phyloP scores from a whole-genome alignment of 2,113 vertebrate species.

The Gymnobelideus leadbeateri region DNA sequence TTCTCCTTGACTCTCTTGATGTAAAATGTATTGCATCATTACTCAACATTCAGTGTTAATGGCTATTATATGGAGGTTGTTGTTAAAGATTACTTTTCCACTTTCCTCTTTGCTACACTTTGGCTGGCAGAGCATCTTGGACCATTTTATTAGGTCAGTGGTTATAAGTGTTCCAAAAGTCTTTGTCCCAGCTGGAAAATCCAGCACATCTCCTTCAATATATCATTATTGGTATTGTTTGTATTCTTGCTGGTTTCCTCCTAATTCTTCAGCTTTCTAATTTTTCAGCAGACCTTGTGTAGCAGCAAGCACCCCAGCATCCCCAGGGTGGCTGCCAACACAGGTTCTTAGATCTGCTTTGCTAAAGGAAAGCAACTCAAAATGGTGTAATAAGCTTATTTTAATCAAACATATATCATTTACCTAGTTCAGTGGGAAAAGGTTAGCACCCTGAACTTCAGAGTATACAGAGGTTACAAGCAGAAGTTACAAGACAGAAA shows the following conservation, averaged over 20 bases:
- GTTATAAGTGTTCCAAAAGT: constrained; percentile 85
- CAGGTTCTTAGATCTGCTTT: too few relatives aligned
- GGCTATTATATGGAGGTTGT: constrained; percentile 85
- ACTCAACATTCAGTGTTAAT: constrained; percentile 75
- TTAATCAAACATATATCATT: too few relatives aligned
- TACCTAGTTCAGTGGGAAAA: too few relatives aligned
- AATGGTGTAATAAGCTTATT: too few relatives aligned
- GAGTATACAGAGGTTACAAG: too few relatives aligned
- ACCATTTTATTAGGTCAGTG: constrained; percentile 78
- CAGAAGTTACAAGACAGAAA: too few relatives aligned
- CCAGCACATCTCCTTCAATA: constrained; percentile 82
- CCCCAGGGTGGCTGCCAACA: too few relatives aligned
- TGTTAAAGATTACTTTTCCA: constrained; percentile 87
- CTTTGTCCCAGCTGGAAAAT: constrained; percentile 88
- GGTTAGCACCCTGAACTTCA: too few relatives aligned
- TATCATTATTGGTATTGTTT: not conserved
- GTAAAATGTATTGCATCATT: constrained; percentile 42
- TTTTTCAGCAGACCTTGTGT: too few relatives aligned
- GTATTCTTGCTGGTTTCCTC: not conserved
- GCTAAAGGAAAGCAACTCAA: too few relatives aligned
- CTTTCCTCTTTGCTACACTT: constrained; percentile 85
- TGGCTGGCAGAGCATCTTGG: constrained; percentile 82
- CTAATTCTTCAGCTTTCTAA: constrained; percentile 53
- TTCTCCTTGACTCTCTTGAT: constrained; percentile 63
- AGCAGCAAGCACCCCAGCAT: too few relatives aligned